Conservation (phyloP, 2,113 vertebrate species). For the Oreotragus oreotragus region DNA sequence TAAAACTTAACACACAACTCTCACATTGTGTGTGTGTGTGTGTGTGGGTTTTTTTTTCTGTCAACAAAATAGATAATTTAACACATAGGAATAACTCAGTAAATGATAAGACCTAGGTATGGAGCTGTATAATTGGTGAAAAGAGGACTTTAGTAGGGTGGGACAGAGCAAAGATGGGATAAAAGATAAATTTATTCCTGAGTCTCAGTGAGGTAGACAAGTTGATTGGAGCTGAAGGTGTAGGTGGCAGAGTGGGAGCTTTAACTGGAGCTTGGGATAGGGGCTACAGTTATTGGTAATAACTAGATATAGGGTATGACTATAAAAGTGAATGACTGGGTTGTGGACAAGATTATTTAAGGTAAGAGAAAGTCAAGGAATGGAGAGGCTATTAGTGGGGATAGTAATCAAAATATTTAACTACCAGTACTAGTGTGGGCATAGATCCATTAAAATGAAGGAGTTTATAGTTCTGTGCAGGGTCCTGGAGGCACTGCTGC, state of each 20-base stretch:
- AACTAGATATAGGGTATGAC: not conserved
- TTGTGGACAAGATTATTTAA: not conserved
- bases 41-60: not conserved
- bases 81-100: not conserved
- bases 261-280: not conserved
- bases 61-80: not conserved
- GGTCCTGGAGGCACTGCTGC: too few species aligned
- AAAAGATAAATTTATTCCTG: not conserved
- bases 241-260: not conserved
- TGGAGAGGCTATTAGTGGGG: not conserved
- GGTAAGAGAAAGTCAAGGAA: not conserved
- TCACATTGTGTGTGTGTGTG: not conserved
- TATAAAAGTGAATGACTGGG: not conserved
- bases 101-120: not conserved
- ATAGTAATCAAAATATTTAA: not conserved
- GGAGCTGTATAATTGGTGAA: not conserved
- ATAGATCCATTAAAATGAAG: not conserved
- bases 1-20: not conserved
- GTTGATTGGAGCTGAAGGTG: not conserved
- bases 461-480: not conserved
- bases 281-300: not conserved
- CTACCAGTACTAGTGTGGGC: not conserved
- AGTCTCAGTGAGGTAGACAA: not conserved
- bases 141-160: not conserved
- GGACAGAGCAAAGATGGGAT: not conserved